Evolutionary conservation across 2,797 vertebrate genomes (phyloP).

Genomic region (Schizopygopsis malacanthus): DNA sequence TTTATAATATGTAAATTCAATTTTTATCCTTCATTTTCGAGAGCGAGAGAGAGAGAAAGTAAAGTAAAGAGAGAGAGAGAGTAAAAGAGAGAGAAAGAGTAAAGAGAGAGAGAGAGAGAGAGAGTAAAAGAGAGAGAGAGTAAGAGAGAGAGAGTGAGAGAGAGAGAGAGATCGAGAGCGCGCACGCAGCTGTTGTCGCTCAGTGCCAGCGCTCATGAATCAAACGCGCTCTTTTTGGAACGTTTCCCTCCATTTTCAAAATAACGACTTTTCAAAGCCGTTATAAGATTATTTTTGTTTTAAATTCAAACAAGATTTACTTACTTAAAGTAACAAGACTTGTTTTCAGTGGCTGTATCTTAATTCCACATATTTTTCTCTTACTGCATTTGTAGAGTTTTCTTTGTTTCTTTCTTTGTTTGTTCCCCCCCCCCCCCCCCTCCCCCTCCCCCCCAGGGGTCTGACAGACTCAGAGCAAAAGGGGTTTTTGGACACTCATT

Average conservation of each 20-base stretch:
- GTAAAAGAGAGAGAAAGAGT: no score
- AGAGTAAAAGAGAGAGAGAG: no score
- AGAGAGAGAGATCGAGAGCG: background rate
- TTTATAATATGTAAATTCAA: no score
- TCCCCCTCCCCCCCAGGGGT: background rate
- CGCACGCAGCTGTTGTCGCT: constrained; percentile 44
- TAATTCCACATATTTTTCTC: background rate
- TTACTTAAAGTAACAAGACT: accelerated
- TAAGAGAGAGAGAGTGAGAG: no score
- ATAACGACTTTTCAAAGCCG: background rate
- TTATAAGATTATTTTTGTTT: background rate
- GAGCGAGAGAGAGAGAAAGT: no score
- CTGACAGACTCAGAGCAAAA: background rate
- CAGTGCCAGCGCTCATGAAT: background rate
- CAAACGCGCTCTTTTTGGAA: background rate
- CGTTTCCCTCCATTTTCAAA: background rate
- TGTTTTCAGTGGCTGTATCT: background rate
- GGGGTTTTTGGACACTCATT: background rate
- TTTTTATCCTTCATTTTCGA: no score
- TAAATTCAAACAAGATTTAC: background rate
- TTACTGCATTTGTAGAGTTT: no score
- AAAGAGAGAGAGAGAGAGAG: no score
- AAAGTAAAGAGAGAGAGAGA: no score
- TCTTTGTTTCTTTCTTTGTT: no score
- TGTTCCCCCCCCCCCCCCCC: no score